Base-by-base conservation (phyloP, 1,140 invertebrate species). In the Brachionus koreanus region DNA sequence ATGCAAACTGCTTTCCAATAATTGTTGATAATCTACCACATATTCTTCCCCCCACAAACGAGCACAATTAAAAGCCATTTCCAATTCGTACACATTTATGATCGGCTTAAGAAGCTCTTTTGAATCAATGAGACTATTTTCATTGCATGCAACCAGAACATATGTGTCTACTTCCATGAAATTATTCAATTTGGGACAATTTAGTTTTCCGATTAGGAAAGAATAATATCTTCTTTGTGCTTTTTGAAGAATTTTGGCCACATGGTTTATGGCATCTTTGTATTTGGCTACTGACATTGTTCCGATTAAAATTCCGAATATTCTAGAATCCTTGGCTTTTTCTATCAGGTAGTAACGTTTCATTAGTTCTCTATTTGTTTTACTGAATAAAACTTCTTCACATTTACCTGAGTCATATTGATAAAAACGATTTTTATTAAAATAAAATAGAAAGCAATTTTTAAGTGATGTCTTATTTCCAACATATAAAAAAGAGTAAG, bases 111-210 rank as follows among this genome's bases (percentile, higher is more conserved):
- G 93, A 87, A 94, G 96, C 43, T 97, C 94, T 85, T 92, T 92
- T 57, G 91, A 93, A 85, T 94, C 93, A 84, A 94, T 92, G 61
- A 96, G 88, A 16, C 88, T 88, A 87, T 93, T 95, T 87, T 97
- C 94, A 13, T 94, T 91, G 88, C 96, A 98, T 0, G 94, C 92
- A 84, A 98, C 92, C 69, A 95, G 89, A 3, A 97, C 93, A 90
- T 94, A 98, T 63, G 94, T 91, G 87, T 98, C 95, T 72, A 97
- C 92, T 89, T 96, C 94, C 75, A 93, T 91, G 88, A 96, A 95
- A 89, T 98, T 98, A 0, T 95, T 95, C 79, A 98, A 88, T 88
- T 98, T 98, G 0, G 93, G 92, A 52, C 93, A 92, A 90, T 95
- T 97, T 16, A 95, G 92, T 88, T 95, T 95, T 2, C 95, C 95